phyloP scores from a whole-genome alignment of 2,113 vertebrate species.

The Prochilodus magdalenae region DNA sequence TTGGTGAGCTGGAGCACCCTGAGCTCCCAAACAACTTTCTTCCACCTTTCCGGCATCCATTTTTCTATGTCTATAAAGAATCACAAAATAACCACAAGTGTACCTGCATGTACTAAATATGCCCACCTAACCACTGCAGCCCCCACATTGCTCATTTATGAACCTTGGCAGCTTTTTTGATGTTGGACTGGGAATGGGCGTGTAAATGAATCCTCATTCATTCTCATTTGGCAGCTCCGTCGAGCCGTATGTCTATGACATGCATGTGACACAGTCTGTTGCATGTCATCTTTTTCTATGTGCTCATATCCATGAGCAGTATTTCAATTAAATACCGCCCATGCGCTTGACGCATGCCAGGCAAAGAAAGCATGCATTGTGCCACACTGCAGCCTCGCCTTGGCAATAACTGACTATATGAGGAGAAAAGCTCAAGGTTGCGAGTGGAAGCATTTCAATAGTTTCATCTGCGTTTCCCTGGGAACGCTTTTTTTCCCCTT shows the following conservation, averaged over 20 bases:
- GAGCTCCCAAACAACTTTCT: too few relatives aligned
- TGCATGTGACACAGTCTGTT: not conserved
- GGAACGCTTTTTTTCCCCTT: constrained; percentile 58
- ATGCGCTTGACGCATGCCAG: constrained; percentile 29
- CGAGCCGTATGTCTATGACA: not conserved
- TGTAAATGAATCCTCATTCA: not conserved
- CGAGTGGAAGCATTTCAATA: constrained; percentile 50
- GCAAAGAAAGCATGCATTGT: constrained; percentile 4
- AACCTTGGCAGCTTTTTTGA: too few relatives aligned
- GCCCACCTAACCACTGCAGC: too few relatives aligned
- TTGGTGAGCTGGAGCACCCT: too few relatives aligned
- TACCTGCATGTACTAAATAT: too few relatives aligned
- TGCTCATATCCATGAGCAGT: not conserved
- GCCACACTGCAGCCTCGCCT: constrained; percentile 42
- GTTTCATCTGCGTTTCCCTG: constrained; percentile 65
- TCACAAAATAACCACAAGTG: too few relatives aligned
- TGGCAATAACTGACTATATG: not conserved
- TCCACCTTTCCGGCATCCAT: too few relatives aligned
- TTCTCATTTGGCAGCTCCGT: not conserved
- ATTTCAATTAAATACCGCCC: constrained; percentile 1
- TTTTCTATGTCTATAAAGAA: too few relatives aligned
- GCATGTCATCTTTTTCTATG: constrained; percentile 18
- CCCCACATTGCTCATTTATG: too few relatives aligned
- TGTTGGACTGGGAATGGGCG: too few relatives aligned
- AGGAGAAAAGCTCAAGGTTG: constrained; percentile 57